A percentile compares a stretch with the other conserved stretches of the same genome.
Conservation (phyloP, 2,797 vertebrate species). For the Pelobates cultripes region DNA sequence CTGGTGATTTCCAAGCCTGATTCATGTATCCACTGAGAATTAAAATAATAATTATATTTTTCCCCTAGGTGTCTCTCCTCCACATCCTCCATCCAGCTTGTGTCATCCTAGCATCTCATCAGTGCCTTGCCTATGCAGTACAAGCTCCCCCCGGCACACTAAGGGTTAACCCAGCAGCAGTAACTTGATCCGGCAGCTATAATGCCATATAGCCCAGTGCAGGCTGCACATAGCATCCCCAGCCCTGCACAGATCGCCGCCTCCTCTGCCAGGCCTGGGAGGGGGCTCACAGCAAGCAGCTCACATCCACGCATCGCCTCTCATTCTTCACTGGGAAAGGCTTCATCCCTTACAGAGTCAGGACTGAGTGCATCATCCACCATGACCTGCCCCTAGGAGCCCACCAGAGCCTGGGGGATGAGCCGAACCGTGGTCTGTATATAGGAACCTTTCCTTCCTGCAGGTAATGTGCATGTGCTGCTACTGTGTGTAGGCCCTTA, state of each 20-base stretch:
- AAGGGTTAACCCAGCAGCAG: constrained; percentile 23
- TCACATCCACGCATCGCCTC: constrained; percentile 16
- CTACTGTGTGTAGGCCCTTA: not conserved
- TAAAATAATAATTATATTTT: too few relatives aligned
- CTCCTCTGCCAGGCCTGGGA: constrained; percentile 18
- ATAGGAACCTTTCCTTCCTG: constrained; percentile 23
- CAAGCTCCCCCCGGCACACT: not conserved
- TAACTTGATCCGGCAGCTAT: constrained; percentile 16
- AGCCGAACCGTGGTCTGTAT: constrained; percentile 22
- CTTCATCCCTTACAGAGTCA: not conserved
- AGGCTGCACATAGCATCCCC: constrained; percentile 26
- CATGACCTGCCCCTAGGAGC: constrained; percentile 39
- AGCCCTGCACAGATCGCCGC: not conserved
- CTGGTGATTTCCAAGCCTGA: too few relatives aligned
- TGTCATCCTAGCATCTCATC: too few relatives aligned
- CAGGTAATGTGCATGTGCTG: constrained; percentile 28
- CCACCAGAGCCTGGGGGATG: constrained; percentile 4
- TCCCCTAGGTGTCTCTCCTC: too few relatives aligned
- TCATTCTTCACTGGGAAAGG: not conserved
- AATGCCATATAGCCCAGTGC: not conserved
- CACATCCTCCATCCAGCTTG: too few relatives aligned
- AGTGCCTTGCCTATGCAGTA: not conserved
- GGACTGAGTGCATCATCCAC: constrained; percentile 14
- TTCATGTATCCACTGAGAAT: too few relatives aligned
- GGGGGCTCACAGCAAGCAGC: constrained; percentile 8